Evolutionary conservation across 2,888 invertebrate genomes (phyloP), one percentile per base, ranked within the genome.

Genomic region (Suillia variegata): DNA sequence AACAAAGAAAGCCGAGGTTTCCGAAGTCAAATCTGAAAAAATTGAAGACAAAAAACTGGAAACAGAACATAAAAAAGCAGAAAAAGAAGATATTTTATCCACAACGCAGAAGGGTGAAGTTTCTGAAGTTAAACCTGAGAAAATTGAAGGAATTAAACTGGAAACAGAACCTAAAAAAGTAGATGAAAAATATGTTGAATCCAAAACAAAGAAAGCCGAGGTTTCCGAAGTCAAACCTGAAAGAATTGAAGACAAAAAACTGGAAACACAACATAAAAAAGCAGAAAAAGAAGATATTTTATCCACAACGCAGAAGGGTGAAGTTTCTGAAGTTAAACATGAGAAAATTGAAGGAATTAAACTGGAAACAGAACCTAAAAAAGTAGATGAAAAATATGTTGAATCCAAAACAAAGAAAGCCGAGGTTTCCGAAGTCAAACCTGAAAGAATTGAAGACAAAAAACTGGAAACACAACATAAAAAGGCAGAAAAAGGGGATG

Each of bases 371-470:
- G 12, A 31, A 31, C 6, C 45, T 2, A 54, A 47, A 15, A 55
- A 49, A 20, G 18, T 42, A 8, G 38, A 60, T 53, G 45, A 42
- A n/a, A 13, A 56, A 18, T 45, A 59, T 0, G 10, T 49, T 5
- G 34, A 49, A 5, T 20, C 48, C 2, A 34, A 51, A 12, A 2
- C 31, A 8, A 13, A 50, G 10, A 58, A 58, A 50, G 53, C 42
- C 1, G 47, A 63, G 15, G 26, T 49, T 10, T 56, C 59, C 0
- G 64, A 67, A 38, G 34, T 26, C 2, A 51, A 59, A 0, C 49
- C 54, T 18, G 59, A 56, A 18, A 54, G 70, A 61, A 65, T 64
- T 13, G 68, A 74, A 58, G 63, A 62, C 57, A 63, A 34, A 17
- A 59, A 2, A 13, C 42, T 49, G 51, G 45, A 60, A n/a, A 57